Base-by-base conservation (phyloP, 35 echinoderm and acorn worm species). In the Antedon bifida region DNA sequence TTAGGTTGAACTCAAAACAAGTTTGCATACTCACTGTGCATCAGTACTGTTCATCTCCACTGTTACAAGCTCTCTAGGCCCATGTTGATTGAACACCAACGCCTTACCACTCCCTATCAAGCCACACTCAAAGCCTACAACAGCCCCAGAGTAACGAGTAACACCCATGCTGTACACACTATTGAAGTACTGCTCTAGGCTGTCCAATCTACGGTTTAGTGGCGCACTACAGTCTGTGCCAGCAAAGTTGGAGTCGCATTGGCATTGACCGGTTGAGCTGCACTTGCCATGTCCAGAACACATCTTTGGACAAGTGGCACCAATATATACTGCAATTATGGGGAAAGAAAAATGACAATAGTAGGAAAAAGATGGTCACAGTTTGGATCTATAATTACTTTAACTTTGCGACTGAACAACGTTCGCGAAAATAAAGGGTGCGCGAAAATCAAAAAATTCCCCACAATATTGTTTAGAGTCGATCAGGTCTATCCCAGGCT, bases 251-350 rank as follows among this genome's bases (percentile, higher is more conserved):
- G 38, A 32, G 46, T 97, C 93, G 87, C 93, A 97, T 5, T 88
- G 89, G 81, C 10, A 29, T 35, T 29, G 19, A 1, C 93, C 93
- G 30, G 82, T 10, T 29, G 36, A 17, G 3, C 90, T 87, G 36
- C 93, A 97, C 38, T 44, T 42, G 3, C 93, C 93, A 92, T 97
- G 93, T 21, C 93, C 93, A 34, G 34, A 87, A 75, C 93, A 96
- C 84, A 91, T 87, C 0, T 80, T 30, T 38, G 30, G 17, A 5
- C 93, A 96, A 0, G 73, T 78, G 34, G 85, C 82, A 39, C 93
- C 93, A 82, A 92, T 85, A 38, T 96, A 92, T 38, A 92, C 93
- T 96, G 86, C 31, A 42, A 79, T 46, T 8, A 84, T 34, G 32
- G 33, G 39, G 5, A 78, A 26, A 80, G 38, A 4, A 4, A n/a